phyloP scores from a whole-genome alignment of 2,797 vertebrate species.

The Crypturellus tataupa region DNA sequence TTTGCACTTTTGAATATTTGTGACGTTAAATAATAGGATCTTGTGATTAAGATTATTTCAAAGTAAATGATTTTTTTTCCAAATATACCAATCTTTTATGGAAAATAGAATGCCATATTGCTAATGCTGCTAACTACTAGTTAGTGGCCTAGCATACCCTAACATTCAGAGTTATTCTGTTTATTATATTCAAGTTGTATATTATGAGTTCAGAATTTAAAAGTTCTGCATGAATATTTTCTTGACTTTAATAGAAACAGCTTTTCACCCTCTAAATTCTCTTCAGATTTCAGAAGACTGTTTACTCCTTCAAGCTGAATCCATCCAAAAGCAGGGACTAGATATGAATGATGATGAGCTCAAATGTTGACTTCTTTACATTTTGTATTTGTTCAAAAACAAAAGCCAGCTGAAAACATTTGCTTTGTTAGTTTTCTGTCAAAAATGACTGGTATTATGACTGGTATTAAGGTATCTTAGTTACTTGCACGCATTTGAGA shows the following conservation, averaged over 20 bases:
- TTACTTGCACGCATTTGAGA: neutral
- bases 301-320: neutral
- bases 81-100: neutral
- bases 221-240: neutral
- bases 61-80: neutral
- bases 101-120: neutral
- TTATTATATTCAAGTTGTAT: neutral
- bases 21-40: neutral
- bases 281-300: neutral
- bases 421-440: neutral
- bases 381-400: constrained; percentile 2
- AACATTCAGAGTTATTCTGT: neutral
- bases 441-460: neutral
- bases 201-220: neutral
- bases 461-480: neutral
- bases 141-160: neutral
- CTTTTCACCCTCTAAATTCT: neutral
- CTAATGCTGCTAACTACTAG: neutral
- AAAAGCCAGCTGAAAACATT: neutral
- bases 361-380: neutral
- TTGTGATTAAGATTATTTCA: neutral
- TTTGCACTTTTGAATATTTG: neutral
- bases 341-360: neutral
- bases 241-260: neutral
- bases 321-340: neutral